Evolutionary conservation across 2,888 invertebrate genomes (phyloP), one percentile per base, ranked within the genome.

Genomic region (Cheilosia urbana): DNA sequence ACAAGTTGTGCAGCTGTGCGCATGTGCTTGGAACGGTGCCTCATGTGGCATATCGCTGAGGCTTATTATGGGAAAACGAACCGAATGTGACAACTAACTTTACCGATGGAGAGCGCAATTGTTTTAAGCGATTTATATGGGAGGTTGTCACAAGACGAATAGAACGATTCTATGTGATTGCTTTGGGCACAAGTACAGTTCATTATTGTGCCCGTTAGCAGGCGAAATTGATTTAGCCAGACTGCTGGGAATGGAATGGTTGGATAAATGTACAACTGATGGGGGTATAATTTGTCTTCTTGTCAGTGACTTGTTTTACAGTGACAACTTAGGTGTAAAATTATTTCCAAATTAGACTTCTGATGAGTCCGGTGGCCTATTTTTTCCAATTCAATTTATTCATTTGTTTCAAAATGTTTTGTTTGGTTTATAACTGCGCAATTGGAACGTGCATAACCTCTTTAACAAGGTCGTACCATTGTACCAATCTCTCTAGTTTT

Each of bases 1-100:
- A 79, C 79, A 42, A 73, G 79, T 79, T 73, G 73, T 77, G 73
- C 73, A 79, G 79, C 73, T 73, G 37, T 37, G 13, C 30, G 3
- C 0, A 30, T 37, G 37, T 37, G 58, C 11, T n/a, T 19, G 13
- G 65, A 73, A 49, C 79, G 57, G 42, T 47, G 42, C 17, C 68
- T 42, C 17, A 11, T 60, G 60, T 13, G 45, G 24, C 37, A 72
- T 65, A 57, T 63, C 63, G 40, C 34, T 72, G 63, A 65, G 24
- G 73, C 45, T 79, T 51, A 69, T 69, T 77, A 27, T 7, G 40
- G 58, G 53, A 53, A 62, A 24, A 21, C 17, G 19, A 45, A 76
- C 58, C 69, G 24, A 53, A 77, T 77, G 69, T 69, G 21, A 51
- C 45, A 77, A 60, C 34, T 60, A 17, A 34, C 4, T 34, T 53